Evolutionary conservation across 2,888 invertebrate species (phyloP).

Genomic region (Erynnis tages): DNA sequence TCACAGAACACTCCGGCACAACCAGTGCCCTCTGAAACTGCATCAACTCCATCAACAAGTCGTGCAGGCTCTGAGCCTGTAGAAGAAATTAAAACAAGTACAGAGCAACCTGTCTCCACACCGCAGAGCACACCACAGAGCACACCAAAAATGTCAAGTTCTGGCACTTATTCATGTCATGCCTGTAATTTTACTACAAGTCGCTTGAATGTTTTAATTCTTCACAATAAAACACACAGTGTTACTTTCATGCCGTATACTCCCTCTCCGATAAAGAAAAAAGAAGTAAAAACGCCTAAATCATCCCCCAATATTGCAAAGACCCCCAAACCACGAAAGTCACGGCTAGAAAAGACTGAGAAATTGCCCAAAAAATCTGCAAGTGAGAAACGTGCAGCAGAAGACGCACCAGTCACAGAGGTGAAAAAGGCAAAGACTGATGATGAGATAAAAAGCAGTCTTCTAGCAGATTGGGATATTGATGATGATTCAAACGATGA

Average conservation of each 20-base stretch:
- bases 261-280: conserved; percentile 67
- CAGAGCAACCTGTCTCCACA: conserved; percentile 34
- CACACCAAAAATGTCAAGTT: conserved; percentile 50
- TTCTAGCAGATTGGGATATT: conserved; percentile 89
- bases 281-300: conserved; percentile 48
- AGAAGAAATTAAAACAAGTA: conserved; percentile 38
- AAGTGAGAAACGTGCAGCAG: conserved; percentile 64
- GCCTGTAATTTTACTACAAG: conserved; percentile 84
- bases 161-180: conserved; percentile 81
- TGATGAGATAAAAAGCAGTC: conserved; percentile 84
- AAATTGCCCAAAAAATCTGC: conserved; percentile 60
- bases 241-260: conserved; percentile 72
- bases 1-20: conserved; percentile 54
- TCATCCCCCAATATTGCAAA: conserved; percentile 48
- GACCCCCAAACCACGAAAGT: conserved; percentile 54
- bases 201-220: conserved; percentile 87
- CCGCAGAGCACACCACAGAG: conserved; percentile 44
- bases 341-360: conserved; percentile 58
- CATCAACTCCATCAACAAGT: conserved; percentile 52
- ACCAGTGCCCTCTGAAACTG: conserved; percentile 36
- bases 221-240: conserved; percentile 87
- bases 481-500: conserved; percentile 68
- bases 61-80: conserved; percentile 43
- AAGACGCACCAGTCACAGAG: conserved; percentile 49
- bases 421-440: conserved; percentile 79